Evolutionary conservation across 1,140 invertebrate genomes (phyloP).

Genomic region (Vanessa atalanta): DNA sequence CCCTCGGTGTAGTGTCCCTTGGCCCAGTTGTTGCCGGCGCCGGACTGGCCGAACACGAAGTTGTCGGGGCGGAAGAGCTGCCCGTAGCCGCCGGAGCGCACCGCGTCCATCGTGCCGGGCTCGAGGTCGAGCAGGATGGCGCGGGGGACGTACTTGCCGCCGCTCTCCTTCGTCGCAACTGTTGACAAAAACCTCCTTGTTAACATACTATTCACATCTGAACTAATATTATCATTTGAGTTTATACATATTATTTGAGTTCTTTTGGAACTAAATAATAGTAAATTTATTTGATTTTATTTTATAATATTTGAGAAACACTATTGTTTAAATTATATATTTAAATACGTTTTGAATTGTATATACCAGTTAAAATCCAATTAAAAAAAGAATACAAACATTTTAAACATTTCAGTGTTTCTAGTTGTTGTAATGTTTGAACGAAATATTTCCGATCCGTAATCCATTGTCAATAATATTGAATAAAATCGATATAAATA

Average conservation of each 20-base stretch:
- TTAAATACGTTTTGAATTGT: no score
- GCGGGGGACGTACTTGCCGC: conserved; percentile 84
- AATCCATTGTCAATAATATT: background rate
- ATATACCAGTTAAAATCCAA: no score
- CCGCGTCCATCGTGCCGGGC: conserved; percentile 95
- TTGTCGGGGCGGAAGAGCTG: conserved; percentile 90
- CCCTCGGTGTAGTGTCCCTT: conserved; percentile 97
- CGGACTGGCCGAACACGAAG: conserved; percentile 71
- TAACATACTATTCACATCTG: background rate
- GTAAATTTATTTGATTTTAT: no score
- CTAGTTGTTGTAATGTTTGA: no score
- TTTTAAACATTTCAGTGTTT: no score
- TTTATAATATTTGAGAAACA: no score
- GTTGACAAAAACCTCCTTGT: conserved; percentile 13
- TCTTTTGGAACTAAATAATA: no score
- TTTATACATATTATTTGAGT: no score
- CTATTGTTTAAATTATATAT: no score
- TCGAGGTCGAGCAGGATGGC: conserved; percentile 90
- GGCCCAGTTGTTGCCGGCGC: conserved; percentile 87
- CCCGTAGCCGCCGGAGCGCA: conserved; percentile 85
- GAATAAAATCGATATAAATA: background rate
- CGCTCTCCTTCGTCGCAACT: conserved; percentile 70
- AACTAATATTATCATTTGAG: no score
- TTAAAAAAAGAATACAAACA: no score
- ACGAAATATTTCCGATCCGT: no score